Conservation (phyloP, 2,888 invertebrate species). For the Stomorhina lunata region DNA sequence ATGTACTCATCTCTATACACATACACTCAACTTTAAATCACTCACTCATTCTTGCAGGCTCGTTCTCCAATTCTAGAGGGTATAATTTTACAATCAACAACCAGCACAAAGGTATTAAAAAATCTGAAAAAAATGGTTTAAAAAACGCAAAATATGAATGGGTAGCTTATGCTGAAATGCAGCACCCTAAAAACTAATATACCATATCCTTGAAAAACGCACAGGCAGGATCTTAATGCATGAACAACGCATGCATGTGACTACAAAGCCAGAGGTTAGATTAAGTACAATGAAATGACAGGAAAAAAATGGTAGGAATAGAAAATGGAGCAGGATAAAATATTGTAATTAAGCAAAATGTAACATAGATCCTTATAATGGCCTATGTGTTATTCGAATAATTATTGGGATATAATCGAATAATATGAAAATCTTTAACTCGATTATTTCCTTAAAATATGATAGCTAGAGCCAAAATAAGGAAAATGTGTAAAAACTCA, state of each 20-base stretch:
- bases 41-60: not conserved
- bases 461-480: no score
- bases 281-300: not conserved
- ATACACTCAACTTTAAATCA: not conserved
- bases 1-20: not conserved
- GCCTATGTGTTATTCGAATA: no score
- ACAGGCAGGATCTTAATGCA: not conserved
- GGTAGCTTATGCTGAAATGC: not conserved
- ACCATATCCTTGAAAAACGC: not conserved
- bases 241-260: constrained; percentile 7
- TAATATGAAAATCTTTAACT: no score
- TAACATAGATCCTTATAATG: no score
- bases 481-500: no score
- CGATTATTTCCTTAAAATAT: no score
- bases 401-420: no score
- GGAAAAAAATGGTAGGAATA: not conserved
- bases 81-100: constrained; percentile 60
- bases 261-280: constrained; percentile 18
- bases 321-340: not conserved
- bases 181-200: constrained; percentile 23
- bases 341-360: no score
- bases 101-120: constrained; percentile 40
- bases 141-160: not conserved
- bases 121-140: not conserved
- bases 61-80: constrained; percentile 54